phyloP scores from a whole-genome alignment of 1,140 invertebrate genomes.

The Neodiprion fabricii region DNA sequence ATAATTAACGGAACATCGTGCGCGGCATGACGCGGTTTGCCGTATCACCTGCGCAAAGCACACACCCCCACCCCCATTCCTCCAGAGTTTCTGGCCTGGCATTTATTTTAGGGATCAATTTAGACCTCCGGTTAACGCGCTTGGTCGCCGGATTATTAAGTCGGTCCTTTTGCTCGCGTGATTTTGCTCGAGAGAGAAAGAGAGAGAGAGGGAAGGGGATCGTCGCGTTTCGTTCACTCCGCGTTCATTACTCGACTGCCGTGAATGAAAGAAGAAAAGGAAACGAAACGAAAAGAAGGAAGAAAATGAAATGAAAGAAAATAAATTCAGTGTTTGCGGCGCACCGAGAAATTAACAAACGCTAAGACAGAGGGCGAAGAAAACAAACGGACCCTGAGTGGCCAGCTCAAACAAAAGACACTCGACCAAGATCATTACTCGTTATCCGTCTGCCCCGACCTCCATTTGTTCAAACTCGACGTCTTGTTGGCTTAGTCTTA shows the following conservation, averaged over 20 bases:
- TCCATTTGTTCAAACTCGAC: slow-evolving; percentile 3
- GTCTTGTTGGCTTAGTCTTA: slow-evolving; percentile 2
- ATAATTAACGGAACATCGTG: slow-evolving; percentile 53
- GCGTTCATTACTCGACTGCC: background rate
- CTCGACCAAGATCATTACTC: slow-evolving; percentile 7
- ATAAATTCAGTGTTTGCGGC: too few species aligned
- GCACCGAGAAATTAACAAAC: too few species aligned
- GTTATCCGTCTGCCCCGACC: background rate
- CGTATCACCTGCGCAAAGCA: background rate
- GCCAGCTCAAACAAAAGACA: background rate
- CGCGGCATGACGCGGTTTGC: background rate
- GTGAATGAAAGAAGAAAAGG: background rate
- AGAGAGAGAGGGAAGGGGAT: slow-evolving; percentile 3
- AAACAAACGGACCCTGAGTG: background rate
- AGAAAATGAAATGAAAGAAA: background rate
- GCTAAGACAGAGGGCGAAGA: background rate
- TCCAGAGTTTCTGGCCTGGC: too few species aligned
- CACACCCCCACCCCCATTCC: background rate
- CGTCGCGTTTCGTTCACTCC: background rate
- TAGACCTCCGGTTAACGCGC: too few species aligned
- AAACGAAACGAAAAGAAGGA: background rate
- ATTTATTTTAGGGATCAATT: too few species aligned
- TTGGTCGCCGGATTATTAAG: too few species aligned
- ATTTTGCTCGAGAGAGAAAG: background rate
- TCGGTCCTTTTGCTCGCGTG: too few species aligned